phyloP scores from a whole-genome alignment of 2,113 vertebrate species.

The Osmerus eperlanus region DNA sequence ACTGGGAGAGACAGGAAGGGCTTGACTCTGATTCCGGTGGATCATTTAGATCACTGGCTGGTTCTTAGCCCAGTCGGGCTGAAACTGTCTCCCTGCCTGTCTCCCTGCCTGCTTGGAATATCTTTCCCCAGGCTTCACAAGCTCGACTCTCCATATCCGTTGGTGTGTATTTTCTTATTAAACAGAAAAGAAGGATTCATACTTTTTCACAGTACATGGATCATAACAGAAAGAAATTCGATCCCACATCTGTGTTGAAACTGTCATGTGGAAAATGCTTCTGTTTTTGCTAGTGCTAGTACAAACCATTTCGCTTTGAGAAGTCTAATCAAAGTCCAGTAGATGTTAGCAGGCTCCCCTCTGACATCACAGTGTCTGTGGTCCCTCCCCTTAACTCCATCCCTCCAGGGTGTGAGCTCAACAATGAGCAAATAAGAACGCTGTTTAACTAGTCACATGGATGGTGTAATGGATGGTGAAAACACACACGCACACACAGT shows the following conservation, averaged over 20 bases:
- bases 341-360: background rate
- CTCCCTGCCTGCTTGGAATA: background rate
- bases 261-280: no score
- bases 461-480: constrained; percentile 12
- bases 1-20: background rate
- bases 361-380: background rate
- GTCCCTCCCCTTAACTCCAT: background rate
- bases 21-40: constrained; percentile 19
- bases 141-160: background rate
- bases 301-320: background rate
- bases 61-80: background rate
- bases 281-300: no score
- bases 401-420: constrained; percentile 24
- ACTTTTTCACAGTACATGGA: no score
- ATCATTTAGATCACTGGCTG: constrained; percentile 18
- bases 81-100: constrained; percentile 10
- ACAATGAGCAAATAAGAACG: constrained; percentile 12
- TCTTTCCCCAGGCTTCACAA: background rate
- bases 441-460: constrained; percentile 50
- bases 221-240: no score
- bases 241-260: no score
- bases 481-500: constrained; percentile 22
- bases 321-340: background rate
- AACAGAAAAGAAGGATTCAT: no score
- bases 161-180: no score